These are phyloP conservation scores for Diachasmimorpha longicaudata DNA, from an alignment of 1,140 invertebrate genomes.

Conservation along the genomic window DNA sequence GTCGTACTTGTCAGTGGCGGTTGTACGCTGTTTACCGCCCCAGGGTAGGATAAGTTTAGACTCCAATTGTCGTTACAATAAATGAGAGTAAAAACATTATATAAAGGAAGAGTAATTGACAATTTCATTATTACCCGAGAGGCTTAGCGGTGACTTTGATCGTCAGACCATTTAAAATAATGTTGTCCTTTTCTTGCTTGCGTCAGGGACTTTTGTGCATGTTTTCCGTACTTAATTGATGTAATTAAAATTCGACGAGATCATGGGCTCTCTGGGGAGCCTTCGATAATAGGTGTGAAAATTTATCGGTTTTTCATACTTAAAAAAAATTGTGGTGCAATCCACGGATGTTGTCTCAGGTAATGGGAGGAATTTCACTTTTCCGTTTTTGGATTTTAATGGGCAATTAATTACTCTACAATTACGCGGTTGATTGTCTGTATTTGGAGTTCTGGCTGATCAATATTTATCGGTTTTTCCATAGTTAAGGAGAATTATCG, in stretches of 20 bases:
- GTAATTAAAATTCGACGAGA: background rate
- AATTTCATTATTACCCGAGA: conserved; percentile 13
- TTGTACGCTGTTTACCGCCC: background rate
- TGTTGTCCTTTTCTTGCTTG: conserved; percentile 9
- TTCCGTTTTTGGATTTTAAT: background rate
- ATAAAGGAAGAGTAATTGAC: background rate
- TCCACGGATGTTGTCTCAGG: too few species aligned
- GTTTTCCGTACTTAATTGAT: conserved; percentile 3
- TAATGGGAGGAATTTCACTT: background rate
- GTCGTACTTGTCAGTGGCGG: conserved; percentile 6
- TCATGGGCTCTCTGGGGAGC: background rate
- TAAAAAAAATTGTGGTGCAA: background rate
- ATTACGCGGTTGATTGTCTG: too few species aligned
- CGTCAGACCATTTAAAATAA: background rate
- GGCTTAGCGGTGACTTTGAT: conserved; percentile 10
- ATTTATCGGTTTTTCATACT: background rate
- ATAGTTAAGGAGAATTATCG: too few species aligned
- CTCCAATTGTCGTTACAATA: conserved; percentile 10
- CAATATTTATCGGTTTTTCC: too few species aligned
- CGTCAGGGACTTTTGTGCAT: background rate
- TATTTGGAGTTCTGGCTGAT: too few species aligned
- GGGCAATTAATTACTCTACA: too few species aligned
- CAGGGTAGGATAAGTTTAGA: background rate
- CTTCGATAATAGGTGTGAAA: background rate
- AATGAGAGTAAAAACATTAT: background rate